phyloP scores from a whole-genome alignment of 2,113 vertebrate genomes.

The Melierax canorus region DNA sequence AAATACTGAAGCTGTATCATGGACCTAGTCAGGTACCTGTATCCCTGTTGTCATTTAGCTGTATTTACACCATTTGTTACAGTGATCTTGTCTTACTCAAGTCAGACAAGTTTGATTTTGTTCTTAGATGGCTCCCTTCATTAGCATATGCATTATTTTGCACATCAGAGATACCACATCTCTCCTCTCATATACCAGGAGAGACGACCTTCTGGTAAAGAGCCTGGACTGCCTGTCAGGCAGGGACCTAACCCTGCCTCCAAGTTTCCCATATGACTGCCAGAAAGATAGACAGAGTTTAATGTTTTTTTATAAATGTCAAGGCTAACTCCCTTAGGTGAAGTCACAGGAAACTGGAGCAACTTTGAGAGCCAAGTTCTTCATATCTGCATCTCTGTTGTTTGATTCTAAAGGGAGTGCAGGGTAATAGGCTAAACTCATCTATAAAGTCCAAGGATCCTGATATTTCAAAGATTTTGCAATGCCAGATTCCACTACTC shows the following conservation, averaged over 20 bases:
- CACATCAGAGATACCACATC: background rate
- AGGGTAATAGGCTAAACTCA: background rate
- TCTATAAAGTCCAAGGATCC: background rate
- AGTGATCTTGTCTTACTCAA: background rate
- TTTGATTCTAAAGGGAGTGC: background rate
- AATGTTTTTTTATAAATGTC: background rate
- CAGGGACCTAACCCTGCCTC: background rate
- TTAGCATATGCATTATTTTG: background rate
- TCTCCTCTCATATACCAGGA: background rate
- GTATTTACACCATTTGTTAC: background rate
- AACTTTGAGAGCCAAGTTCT: background rate
- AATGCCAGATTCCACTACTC: conserved; percentile 21
- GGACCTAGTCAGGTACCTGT: background rate
- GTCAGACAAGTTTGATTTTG: background rate
- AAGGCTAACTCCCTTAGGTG: background rate
- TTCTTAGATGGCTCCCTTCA: background rate
- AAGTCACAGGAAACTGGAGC: conserved; percentile 9
- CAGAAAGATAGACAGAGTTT: accelerated
- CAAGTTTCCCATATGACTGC: background rate
- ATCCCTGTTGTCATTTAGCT: background rate
- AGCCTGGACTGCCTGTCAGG: background rate
- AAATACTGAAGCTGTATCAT: background rate
- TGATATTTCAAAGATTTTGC: background rate
- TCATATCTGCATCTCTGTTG: background rate
- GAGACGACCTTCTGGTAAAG: background rate